A percentile compares a stretch with the other conserved stretches of the same genome.
Conservation (phyloP, 2,797 vertebrate genomes). For the Lepilemur septentrionalis region DNA sequence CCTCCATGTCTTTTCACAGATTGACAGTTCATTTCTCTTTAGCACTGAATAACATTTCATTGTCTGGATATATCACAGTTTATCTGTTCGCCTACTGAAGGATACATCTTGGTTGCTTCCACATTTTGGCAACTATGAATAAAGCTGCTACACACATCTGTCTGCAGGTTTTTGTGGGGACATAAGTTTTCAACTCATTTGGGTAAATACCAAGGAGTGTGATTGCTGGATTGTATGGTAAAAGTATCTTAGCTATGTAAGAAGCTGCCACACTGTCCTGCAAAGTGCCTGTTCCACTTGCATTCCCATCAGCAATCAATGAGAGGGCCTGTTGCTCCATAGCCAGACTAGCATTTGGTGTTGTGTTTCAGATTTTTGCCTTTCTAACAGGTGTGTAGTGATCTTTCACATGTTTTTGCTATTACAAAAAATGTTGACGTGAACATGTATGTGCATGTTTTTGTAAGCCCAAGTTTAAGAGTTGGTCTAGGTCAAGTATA, state of each 20-base stretch:
- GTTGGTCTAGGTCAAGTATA: neutral
- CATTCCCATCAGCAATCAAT: neutral
- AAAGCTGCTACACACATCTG: neutral
- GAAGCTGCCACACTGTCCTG: neutral
- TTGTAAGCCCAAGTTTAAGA: neutral
- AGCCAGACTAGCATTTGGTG: neutral
- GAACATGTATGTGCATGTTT: neutral
- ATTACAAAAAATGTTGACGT: neutral
- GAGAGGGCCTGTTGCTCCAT: neutral
- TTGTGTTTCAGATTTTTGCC: neutral
- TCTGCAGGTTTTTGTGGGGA: neutral
- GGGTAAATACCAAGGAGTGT: neutral
- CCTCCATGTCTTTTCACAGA: neutral
- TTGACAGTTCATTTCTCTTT: neutral
- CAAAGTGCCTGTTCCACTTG: neutral
- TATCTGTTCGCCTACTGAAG: neutral
- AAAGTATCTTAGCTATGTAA: neutral
- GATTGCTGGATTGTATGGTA: neutral
- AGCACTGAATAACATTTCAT: neutral
- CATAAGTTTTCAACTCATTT: neutral
- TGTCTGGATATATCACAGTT: neutral
- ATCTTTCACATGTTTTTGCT: neutral
- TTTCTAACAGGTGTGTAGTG: neutral
- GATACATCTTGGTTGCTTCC: neutral
- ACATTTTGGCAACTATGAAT: neutral